These are phyloP conservation scores for Ricordea florida DNA, from an alignment of 92 coral and sea anemone species.

Conservation along the genomic window DNA sequence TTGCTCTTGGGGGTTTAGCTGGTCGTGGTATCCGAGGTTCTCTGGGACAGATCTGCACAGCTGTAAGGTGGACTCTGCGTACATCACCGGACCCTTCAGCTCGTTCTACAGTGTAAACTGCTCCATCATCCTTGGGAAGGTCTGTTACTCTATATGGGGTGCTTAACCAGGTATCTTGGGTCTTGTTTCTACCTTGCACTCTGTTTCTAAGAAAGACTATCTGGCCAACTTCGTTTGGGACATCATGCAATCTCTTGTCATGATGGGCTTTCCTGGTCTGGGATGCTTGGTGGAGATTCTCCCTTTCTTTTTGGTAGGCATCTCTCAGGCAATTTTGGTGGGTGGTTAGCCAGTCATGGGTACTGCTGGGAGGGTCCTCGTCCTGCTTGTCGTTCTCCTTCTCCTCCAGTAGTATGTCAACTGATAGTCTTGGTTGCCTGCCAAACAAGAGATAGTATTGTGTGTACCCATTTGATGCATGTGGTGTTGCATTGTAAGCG, in stretches of 20 bases:
- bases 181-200: slow-evolving; percentile 36
- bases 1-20: too few relatives aligned
- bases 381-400: not conserved
- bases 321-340: slow-evolving; percentile 44
- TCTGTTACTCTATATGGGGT: too few relatives aligned
- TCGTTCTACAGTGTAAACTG: too few relatives aligned
- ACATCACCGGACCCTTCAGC: too few relatives aligned
- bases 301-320: slow-evolving; percentile 70
- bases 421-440: slow-evolving; percentile 33
- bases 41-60: too few relatives aligned
- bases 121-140: too few relatives aligned
- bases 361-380: not conserved
- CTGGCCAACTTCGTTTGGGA: slow-evolving; percentile 19
- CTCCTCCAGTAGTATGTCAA: slow-evolving; percentile 38
- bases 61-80: too few relatives aligned
- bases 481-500: slow-evolving; percentile 75
- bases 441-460: slow-evolving; percentile 66
- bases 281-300: slow-evolving; percentile 49
- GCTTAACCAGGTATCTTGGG: too few relatives aligned
- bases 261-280: slow-evolving; percentile 27
- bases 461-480: slow-evolving; percentile 54
- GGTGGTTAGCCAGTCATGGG: slow-evolving; percentile 32
- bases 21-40: too few relatives aligned
- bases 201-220: slow-evolving; percentile 19
- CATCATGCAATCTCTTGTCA: slow-evolving; percentile 1